Percentiles rank a stretch among this genome's conserved stretches.
Conservation (phyloP, 2,888 invertebrate genomes). For the Dryobotodes eremita region DNA sequence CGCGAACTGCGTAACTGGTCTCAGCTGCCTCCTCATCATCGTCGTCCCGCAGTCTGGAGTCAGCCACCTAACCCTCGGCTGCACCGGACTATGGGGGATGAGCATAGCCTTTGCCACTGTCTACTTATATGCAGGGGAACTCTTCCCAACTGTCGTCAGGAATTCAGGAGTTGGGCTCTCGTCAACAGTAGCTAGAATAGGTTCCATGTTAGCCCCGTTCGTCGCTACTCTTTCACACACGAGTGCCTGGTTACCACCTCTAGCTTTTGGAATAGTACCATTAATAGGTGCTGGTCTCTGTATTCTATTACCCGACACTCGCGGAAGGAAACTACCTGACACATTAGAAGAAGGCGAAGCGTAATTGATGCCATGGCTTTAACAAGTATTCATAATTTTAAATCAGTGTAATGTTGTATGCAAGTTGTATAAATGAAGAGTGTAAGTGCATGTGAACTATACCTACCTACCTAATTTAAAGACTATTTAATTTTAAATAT, state of each 20-base stretch:
- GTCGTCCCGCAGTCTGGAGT: conserved; percentile 88
- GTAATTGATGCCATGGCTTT: conserved; percentile 62
- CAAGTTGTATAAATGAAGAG: conserved; percentile 32
- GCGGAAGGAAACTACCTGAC: conserved; percentile 94
- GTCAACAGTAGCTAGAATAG: conserved; percentile 96
- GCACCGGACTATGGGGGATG: conserved; percentile 95
- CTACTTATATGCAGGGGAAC: conserved; percentile 96
- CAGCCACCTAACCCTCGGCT: conserved; percentile 92
- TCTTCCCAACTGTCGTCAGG: conserved; percentile 97
- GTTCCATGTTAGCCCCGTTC: conserved; percentile 96
- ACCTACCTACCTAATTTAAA: conserved; percentile 47
- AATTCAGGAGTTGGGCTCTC: conserved; percentile 96
- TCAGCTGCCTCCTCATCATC: conserved; percentile 92
- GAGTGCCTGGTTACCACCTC: conserved; percentile 92
- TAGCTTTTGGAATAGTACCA: conserved; percentile 93
- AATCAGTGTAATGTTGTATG: conserved; percentile 35
- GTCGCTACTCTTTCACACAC: conserved; percentile 92
- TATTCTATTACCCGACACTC: conserved; percentile 94
- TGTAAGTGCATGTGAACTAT: conserved; percentile 44
- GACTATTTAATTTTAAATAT: conserved; percentile 51
- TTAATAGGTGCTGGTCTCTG: conserved; percentile 93
- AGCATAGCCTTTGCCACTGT: conserved; percentile 96
- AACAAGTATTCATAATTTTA: conserved; percentile 68
- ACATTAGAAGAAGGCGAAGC: conserved; percentile 95
- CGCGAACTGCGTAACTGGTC: conserved; percentile 92